Base-by-base conservation (phyloP, 2,113 vertebrate species). In the Peromyscus californicus region DNA sequence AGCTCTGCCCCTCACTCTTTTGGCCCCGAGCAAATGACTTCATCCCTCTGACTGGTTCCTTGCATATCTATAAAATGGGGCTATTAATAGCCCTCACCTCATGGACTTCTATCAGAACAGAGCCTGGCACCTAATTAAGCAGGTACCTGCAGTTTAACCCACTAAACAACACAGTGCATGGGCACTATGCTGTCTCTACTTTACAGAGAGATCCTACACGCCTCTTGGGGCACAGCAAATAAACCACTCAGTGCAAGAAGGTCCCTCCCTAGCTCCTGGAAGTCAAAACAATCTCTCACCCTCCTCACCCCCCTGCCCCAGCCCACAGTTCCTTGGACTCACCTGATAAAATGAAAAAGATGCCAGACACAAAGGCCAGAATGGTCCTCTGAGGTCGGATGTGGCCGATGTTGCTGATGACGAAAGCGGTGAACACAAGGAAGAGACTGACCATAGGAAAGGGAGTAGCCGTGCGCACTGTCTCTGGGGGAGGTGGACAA, bases 291-390 rank as follows among this genome's bases (percentile, higher is more conserved):
- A 3, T 48, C 65, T 48, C 84, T 33, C 51, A 33, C 31, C 19
- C 65, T 87, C 63, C 67, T 24, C 16, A 45, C 67, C 0, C 67
- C 0, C 22, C 45, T 21, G 36, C 63, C 69, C 19, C 59, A 39
- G 54, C 31, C 42, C 31, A 88, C 67, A 72, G 6, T 67, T 11
- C 82, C 80, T 39, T 9, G 21, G 39, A 76, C 98, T 98, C 96
- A 99, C 99, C 99, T 59, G 99, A 99, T 3, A 99, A 98, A 79
- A 99, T 99, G 98, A 99, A 99, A 98, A 99, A 99, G 93, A 99
- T 99, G 24, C 99, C 99, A 0, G 99, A 99, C 1, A 99, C 98
- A 88, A 99, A 99, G 97, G 99, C 99, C 76, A 99, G 98, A 96
- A 99, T 99, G 97, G 99, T 99, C 92, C 99, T 99, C 98, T 99